These are phyloP conservation scores for Zophobas atratus DNA, from an alignment of 1,140 invertebrate genomes.

Conservation along the genomic window DNA sequence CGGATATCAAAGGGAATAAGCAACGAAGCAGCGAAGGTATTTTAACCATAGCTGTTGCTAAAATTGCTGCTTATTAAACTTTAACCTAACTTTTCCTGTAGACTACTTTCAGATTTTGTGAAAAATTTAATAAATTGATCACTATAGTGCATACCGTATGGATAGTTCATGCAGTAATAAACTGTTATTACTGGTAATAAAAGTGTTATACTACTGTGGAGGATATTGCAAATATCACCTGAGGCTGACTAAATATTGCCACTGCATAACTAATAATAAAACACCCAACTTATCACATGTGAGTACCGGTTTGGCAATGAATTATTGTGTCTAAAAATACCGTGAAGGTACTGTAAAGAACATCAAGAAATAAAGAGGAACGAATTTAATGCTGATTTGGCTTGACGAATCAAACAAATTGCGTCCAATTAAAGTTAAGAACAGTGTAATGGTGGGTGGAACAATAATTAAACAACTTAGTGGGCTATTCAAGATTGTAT, in stretches of 20 bases:
- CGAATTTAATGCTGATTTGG: not conserved
- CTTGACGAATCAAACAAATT: constrained; percentile 6
- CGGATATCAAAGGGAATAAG: not conserved
- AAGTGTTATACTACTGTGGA: constrained; percentile 14
- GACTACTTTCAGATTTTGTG: not conserved
- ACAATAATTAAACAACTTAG: constrained; percentile 13
- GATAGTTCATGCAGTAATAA: constrained; percentile 22
- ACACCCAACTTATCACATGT: too few species aligned
- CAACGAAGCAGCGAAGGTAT: not conserved
- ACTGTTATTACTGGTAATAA: constrained; percentile 21
- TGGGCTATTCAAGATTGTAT: constrained; percentile 1
- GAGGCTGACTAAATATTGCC: not conserved
- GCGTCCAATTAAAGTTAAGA: constrained; percentile 14
- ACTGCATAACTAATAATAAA: too few species aligned
- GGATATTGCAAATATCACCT: constrained; percentile 18
- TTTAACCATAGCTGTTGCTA: constrained; percentile 3
- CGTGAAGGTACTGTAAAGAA: too few species aligned
- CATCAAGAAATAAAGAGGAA: not conserved
- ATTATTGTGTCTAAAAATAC: too few species aligned
- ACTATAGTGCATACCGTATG: constrained; percentile 9
- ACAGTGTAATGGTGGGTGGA: not conserved
- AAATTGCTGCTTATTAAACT: constrained; percentile 31
- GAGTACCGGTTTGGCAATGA: too few species aligned
- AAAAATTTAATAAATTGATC: constrained; percentile 26
- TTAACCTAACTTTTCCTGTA: constrained; percentile 18